Evolutionary conservation across 2,888 invertebrate genomes (phyloP).

Genomic region (Taenaris catops): DNA sequence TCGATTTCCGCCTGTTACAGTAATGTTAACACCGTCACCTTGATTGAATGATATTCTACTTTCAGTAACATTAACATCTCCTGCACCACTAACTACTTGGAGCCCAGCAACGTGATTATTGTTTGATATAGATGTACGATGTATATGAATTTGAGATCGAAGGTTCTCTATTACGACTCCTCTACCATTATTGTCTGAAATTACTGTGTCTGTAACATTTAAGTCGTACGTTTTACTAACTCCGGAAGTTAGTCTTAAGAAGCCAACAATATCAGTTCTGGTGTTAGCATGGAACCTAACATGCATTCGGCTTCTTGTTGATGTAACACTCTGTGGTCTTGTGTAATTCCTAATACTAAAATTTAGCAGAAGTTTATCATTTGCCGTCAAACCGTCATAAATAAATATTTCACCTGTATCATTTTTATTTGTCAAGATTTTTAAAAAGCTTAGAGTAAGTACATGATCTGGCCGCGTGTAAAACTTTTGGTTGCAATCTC

Average conservation of each 20-base stretch:
- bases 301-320: slow-evolving; percentile 88
- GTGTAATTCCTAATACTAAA: slow-evolving; percentile 91
- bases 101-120: slow-evolving; percentile 95
- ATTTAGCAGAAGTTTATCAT: slow-evolving; percentile 84
- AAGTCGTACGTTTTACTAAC: slow-evolving; percentile 90
- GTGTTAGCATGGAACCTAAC: slow-evolving; percentile 88
- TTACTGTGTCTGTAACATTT: slow-evolving; percentile 90
- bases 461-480: slow-evolving; percentile 88
- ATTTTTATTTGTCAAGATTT: slow-evolving; percentile 88
- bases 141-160: slow-evolving; percentile 92
- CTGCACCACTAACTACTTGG: slow-evolving; percentile 93
- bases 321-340: slow-evolving; percentile 92
- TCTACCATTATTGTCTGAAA: slow-evolving; percentile 94
- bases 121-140: slow-evolving; percentile 89
- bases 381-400: slow-evolving; percentile 87
- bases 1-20: slow-evolving; percentile 95
- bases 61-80: slow-evolving; percentile 95
- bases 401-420: slow-evolving; percentile 87
- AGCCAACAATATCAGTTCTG: slow-evolving; percentile 86
- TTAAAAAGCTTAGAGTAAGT: slow-evolving; percentile 91
- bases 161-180: slow-evolving; percentile 97
- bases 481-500: slow-evolving; percentile 90
- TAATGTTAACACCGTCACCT: slow-evolving; percentile 97
- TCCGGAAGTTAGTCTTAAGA: slow-evolving; percentile 88
- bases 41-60: slow-evolving; percentile 94